Evolutionary conservation across 2,797 vertebrate genomes (phyloP).

Genomic region (Aplochiton taeniatus): DNA sequence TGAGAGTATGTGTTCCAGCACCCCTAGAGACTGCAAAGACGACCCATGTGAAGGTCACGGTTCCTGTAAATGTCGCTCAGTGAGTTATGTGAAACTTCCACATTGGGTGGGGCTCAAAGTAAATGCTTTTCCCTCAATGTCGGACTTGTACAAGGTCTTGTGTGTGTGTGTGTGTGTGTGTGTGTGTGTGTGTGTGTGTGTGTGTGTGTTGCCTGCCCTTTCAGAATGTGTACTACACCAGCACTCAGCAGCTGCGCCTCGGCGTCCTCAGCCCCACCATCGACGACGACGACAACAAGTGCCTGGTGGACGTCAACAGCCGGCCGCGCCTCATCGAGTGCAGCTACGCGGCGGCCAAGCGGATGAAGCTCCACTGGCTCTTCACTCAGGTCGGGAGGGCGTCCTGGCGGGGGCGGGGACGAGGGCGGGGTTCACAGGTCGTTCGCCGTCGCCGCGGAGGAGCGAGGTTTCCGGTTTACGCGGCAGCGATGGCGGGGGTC

Average conservation of each 20-base stretch:
- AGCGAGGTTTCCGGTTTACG: conserved; percentile 1
- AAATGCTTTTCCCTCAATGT: no score
- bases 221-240: conserved; percentile 98
- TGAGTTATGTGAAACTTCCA: no score
- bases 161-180: no score
- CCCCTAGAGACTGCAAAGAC: no score
- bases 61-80: no score
- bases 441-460: not conserved
- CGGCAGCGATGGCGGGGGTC: not conserved
- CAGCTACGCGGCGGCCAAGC: conserved; percentile 92
- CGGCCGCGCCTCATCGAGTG: conserved; percentile 93
- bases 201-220: conserved; percentile 52
- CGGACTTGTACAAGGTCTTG: no score
- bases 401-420: not conserved
- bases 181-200: not conserved
- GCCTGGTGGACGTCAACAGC: conserved; percentile 96
- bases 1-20: no score
- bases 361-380: conserved; percentile 97
- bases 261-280: conserved; percentile 92
- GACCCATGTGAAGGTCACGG: no score
- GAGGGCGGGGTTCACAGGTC: not conserved
- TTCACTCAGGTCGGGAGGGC: conserved; percentile 88
- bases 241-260: conserved; percentile 87
- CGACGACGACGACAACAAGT: conserved; percentile 97
- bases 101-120: no score